Percentiles rank a stretch among this genome's conserved stretches.
These are phyloP conservation scores for Parnassius mnemosyne DNA, from an alignment of 2,888 invertebrate genomes.

Conservation along the genomic window DNA sequence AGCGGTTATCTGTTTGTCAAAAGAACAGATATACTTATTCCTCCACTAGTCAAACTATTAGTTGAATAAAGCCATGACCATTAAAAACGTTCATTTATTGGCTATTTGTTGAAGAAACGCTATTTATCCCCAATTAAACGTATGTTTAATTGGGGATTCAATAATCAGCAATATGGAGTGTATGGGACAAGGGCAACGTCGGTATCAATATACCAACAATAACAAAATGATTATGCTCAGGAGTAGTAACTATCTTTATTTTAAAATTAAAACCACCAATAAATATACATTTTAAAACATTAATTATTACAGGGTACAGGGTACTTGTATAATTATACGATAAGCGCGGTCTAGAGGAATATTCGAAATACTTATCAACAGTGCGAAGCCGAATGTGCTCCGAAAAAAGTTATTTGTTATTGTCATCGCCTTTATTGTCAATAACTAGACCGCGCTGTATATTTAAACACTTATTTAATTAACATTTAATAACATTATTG, in stretches of 20 bases:
- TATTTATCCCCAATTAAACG: too few species aligned
- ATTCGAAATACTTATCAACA: conserved; percentile 16
- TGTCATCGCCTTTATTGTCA: conserved; percentile 35
- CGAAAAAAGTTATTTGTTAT: conserved; percentile 36
- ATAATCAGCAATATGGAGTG: too few species aligned
- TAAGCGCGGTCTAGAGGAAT: conserved; percentile 42
- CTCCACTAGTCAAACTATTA: too few species aligned
- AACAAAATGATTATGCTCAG: conserved; percentile 67
- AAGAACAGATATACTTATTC: too few species aligned
- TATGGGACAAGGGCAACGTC: not conserved
- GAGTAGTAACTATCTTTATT: conserved; percentile 78
- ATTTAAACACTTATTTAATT: conserved; percentile 29
- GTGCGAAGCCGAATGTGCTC: conserved; percentile 21
- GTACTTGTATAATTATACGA: conserved; percentile 55
- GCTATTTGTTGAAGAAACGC: too few species aligned
- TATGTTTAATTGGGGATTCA: too few species aligned
- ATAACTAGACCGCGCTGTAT: conserved; percentile 34
- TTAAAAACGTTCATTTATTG: too few species aligned
- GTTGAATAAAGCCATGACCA: too few species aligned
- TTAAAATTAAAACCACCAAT: conserved; percentile 75
- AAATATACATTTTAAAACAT: conserved; percentile 72
- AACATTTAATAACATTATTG: conserved; percentile 6
- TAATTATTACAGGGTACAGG: conserved; percentile 57
- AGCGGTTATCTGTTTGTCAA: too few species aligned
- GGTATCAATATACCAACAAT: conserved; percentile 36